A percentile compares a stretch with the other conserved stretches of the same genome.
Conservation (phyloP, 2,113 vertebrate species). For the Ramphastos sulfuratus region DNA sequence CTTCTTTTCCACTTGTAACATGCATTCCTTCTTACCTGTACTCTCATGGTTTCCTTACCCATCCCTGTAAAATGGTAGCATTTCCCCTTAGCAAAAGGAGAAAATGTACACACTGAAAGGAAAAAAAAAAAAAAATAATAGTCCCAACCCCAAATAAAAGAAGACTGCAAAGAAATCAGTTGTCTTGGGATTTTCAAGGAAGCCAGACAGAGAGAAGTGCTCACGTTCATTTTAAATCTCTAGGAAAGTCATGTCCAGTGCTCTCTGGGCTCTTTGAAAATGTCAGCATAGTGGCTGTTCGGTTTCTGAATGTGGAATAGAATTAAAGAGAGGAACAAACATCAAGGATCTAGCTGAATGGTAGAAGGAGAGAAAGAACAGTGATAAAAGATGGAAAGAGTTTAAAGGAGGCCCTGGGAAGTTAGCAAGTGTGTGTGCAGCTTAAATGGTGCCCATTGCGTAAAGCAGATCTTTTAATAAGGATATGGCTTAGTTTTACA, state of each 20-base stretch:
- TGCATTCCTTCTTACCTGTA: neutral
- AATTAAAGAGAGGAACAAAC: neutral
- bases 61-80: rapidly evolving
- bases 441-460: neutral
- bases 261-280: neutral
- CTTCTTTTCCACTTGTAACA: neutral
- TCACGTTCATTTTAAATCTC: neutral
- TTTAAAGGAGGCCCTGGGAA: neutral
- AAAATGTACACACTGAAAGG: neutral
- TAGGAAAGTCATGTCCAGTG: neutral
- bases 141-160: neutral
- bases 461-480: neutral
- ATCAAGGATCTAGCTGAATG: neutral
- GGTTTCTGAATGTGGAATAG: neutral
- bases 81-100: neutral
- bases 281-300: neutral
- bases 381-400: neutral
- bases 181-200: neutral
- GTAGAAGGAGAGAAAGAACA: neutral
- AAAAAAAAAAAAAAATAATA: neutral
- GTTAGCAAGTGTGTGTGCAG: neutral
- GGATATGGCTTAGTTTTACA: neutral
- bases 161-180: neutral
- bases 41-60: neutral
- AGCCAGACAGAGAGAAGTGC: neutral